These are phyloP conservation scores for Mus spretus DNA, from an alignment of 2,797 vertebrate genomes.

Conservation along the genomic window DNA sequence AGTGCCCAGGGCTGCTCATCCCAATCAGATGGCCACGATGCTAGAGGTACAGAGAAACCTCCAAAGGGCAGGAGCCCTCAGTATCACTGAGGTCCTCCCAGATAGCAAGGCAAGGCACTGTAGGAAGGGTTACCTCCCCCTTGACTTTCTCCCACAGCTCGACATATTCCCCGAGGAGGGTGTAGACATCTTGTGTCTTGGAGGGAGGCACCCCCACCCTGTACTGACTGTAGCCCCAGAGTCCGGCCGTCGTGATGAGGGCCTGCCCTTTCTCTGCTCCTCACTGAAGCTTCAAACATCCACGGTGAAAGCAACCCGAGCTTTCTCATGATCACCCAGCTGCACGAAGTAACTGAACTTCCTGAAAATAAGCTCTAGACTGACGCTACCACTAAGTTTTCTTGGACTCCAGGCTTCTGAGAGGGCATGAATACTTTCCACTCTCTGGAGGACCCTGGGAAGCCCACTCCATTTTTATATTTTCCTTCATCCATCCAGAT, in stretches of 20 bases:
- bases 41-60: conserved; percentile 77
- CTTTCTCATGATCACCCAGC: conserved; percentile 74
- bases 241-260: conserved; percentile 66
- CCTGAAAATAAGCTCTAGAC: conserved; percentile 60
- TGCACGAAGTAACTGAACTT: conserved; percentile 72
- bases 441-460: conserved; percentile 72
- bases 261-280: conserved; percentile 72
- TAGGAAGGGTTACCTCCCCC: conserved; percentile 22
- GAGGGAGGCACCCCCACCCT: conserved; percentile 36
- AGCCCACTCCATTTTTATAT: conserved; percentile 69
- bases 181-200: background rate
- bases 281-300: conserved; percentile 76
- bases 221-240: background rate
- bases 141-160: background rate
- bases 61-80: conserved; percentile 50
- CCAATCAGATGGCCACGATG: conserved; percentile 72
- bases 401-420: conserved; percentile 43
- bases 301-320: conserved; percentile 77
- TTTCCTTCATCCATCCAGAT: conserved; percentile 82
- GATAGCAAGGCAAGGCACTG: conserved; percentile 71
- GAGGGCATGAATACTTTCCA: conserved; percentile 75
- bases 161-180: background rate
- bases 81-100: conserved; percentile 57
- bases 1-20: conserved; percentile 63
- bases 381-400: conserved; percentile 50